phyloP scores from a whole-genome alignment of 2,797 vertebrate genomes.

The Phoeniculus purpureus region DNA sequence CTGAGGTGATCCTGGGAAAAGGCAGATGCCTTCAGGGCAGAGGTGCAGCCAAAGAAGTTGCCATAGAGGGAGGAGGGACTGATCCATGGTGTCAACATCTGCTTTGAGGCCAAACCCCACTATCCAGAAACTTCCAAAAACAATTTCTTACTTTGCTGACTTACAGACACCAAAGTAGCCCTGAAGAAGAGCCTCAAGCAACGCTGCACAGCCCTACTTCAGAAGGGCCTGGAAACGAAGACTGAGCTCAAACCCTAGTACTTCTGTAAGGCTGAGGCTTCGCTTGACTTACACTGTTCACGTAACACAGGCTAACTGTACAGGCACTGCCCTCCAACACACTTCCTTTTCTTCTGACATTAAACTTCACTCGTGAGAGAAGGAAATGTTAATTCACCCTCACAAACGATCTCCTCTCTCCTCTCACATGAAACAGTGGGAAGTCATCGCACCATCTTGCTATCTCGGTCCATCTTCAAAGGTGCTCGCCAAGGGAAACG shows the following conservation, averaged over 20 bases:
- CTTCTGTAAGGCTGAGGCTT: neutral
- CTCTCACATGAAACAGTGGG: conserved; percentile 19
- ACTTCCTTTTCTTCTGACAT: neutral
- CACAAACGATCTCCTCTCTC: conserved; percentile 10
- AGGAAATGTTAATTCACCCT: conserved; percentile 4
- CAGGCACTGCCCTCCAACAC: neutral
- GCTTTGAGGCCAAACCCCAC: neutral
- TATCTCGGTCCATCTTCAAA: conserved; percentile 50
- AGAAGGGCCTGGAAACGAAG: neutral
- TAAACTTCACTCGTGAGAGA: neutral
- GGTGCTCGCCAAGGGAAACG: neutral
- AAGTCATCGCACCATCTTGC: conserved; percentile 33
- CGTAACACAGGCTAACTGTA: neutral
- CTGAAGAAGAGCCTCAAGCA: neutral
- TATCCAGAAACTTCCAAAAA: neutral
- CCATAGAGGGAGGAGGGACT: neutral
- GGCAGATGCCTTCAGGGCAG: neutral
- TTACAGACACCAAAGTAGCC: neutral
- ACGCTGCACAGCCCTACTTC: neutral
- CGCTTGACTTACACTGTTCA: neutral
- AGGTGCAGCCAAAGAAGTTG: neutral
- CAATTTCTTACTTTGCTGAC: neutral
- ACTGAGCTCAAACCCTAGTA: neutral
- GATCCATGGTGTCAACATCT: neutral
- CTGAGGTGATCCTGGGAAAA: neutral